phyloP scores from a whole-genome alignment of 2,888 invertebrate species.

The Leucozona laternaria region DNA sequence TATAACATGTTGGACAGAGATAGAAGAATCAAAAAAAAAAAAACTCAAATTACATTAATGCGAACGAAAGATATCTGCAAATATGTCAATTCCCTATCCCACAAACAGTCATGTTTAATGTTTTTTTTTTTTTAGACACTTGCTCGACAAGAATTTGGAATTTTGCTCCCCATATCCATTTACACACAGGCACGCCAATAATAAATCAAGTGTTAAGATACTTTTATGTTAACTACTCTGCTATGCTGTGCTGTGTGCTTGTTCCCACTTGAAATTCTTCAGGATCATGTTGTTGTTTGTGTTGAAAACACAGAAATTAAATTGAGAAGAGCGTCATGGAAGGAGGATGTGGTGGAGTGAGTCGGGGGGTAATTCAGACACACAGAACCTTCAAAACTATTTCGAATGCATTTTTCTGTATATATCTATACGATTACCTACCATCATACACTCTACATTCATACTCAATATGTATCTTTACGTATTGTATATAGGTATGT shows the following conservation, averaged over 20 bases:
- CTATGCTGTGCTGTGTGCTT: not conserved
- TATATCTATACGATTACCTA: not conserved
- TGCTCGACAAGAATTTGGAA: conserved; percentile 52
- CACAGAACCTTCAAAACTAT: conserved; percentile 63
- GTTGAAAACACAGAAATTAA: conserved; percentile 25
- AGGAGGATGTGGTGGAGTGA: not conserved
- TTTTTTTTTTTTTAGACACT: conserved; percentile 36
- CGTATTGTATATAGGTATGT: not conserved
- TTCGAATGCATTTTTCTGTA: conserved; percentile 38
- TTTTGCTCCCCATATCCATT: conserved; percentile 52
- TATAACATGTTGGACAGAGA: not conserved
- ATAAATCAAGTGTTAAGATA: conserved; percentile 67
- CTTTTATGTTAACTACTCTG: conserved; percentile 13
- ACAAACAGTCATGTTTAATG: conserved; percentile 51
- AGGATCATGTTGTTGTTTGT: conserved; percentile 49
- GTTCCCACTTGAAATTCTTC: conserved; percentile 66
- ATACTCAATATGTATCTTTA: not conserved
- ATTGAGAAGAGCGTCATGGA: not conserved
- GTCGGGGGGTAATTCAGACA: not conserved
- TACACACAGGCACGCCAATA: conserved; percentile 54
- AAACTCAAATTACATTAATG: conserved; percentile 54
- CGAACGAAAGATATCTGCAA: conserved; percentile 48
- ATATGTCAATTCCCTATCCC: conserved; percentile 61
- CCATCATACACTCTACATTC: not conserved
- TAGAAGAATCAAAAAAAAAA: not conserved